Base-by-base conservation (phyloP, 1,140 invertebrate genomes). In the Stenopsyche tienmushanensis region DNA sequence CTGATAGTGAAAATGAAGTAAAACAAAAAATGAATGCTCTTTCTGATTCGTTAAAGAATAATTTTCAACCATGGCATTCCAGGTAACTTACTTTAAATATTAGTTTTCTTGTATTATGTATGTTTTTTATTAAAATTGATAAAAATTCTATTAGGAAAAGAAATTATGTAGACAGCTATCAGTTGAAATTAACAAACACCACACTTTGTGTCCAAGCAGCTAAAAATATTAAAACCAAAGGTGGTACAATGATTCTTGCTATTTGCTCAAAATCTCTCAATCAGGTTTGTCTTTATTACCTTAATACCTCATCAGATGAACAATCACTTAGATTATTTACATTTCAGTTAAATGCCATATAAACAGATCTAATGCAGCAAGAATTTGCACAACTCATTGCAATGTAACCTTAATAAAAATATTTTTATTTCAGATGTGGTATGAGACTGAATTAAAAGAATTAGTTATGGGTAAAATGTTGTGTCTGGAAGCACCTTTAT, bases 391-490 rank as follows among this genome's bases (percentile, higher is more conserved):
- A n/a, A 41, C 34, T 41, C 34, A 41, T n/a, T n/a, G n/a, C n/a
- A n/a, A n/a, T n/a, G n/a, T n/a, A n/a, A n/a, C n/a, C n/a, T n/a
- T n/a, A n/a, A n/a, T n/a, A n/a, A n/a, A n/a, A 2, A 9, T 2
- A 17, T 9, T 55, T 39, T 34, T 23, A 5, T 55, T 55, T 13
- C 20, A 93, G 87, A 83, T 90, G 72, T 95, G 92, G 92, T 93
- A 88, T 70, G 88, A 96, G 76, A 96, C 92, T 0, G 88, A 90
- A 59, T 90, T 89, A 62, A 84, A 85, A 60, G 94, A 97, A 76
- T 75, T 97, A n/a, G 85, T 95, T 13, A 78, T 98, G 24, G 90
- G 89, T 1, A 87, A 92, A 68, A 80, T 93, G 20, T 77, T 96
- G 0, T 98, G 96, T 74, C 73, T 98, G 59, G 93, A 97, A 78